Evolutionary conservation across 2,888 invertebrate species (phyloP).

Genomic region (Lathronympha strigana): DNA sequence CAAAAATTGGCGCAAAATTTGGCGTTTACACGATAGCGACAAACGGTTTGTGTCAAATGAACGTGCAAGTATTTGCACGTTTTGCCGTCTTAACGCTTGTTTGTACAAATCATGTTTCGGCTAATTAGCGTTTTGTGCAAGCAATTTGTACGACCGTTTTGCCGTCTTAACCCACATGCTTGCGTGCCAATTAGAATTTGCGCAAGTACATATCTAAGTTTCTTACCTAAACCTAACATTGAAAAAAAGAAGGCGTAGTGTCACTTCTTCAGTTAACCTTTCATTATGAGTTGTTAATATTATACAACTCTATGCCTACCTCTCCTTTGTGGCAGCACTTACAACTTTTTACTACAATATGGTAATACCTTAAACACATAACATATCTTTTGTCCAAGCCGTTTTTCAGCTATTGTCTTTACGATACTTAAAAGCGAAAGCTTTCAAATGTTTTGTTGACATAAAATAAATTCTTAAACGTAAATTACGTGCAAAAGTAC

Average conservation of each 20-base stretch:
- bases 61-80: too few species aligned
- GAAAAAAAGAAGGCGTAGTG: background rate
- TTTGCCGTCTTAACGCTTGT: too few species aligned
- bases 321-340: background rate
- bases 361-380: slow-evolving; percentile 6
- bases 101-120: too few species aligned
- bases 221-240: too few species aligned
- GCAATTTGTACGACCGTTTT: too few species aligned
- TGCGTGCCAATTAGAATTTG: too few species aligned
- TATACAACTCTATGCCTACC: background rate
- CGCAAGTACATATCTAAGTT: too few species aligned
- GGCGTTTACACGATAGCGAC: too few species aligned
- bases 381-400: background rate
- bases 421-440: slow-evolving; percentile 11
- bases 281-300: slow-evolving; percentile 9
- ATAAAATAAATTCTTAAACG: slow-evolving; percentile 11
- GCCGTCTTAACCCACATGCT: too few species aligned
- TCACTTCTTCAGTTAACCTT: background rate
- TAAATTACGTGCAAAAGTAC: background rate
- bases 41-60: too few species aligned
- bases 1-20: too few species aligned
- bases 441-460: background rate
- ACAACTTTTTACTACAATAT: background rate
- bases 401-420: background rate
- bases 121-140: too few species aligned